A percentile compares a stretch with the other conserved stretches of the same genome.
These are phyloP conservation scores for Macropis europaea DNA, from an alignment of 2,888 invertebrate species.

Conservation along the genomic window DNA sequence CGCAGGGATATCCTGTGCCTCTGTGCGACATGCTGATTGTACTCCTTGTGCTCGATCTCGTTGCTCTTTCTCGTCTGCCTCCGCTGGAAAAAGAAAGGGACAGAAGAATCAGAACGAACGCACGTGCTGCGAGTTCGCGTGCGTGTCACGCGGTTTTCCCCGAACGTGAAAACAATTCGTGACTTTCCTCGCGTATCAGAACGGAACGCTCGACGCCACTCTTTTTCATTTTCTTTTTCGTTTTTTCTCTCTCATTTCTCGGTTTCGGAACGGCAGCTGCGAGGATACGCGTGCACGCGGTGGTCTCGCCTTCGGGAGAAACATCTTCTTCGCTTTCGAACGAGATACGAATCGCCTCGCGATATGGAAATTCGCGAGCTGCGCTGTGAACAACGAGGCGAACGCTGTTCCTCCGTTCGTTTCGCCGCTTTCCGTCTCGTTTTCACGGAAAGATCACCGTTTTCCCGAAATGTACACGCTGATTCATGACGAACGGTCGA, in stretches of 20 bases:
- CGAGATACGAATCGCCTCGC: slow-evolving; percentile 18
- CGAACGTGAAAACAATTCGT: slow-evolving; percentile 39
- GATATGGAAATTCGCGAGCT: background rate
- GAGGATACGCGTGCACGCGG: background rate
- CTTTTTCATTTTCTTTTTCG: no score
- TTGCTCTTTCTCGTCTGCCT: slow-evolving; percentile 71
- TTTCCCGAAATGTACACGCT: no score
- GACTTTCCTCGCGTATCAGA: slow-evolving; percentile 74
- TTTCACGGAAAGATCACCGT: background rate
- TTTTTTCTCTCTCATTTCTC: slow-evolving; percentile 17
- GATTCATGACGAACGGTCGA: no score
- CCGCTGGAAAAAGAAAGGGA: slow-evolving; percentile 63
- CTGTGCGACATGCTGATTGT: slow-evolving; percentile 67
- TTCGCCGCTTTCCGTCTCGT: background rate
- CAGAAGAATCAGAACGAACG: slow-evolving; percentile 18
- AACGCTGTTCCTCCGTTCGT: background rate
- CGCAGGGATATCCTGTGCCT: slow-evolving; percentile 75
- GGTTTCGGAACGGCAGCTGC: background rate
- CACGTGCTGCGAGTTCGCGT: background rate
- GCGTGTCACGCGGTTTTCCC: slow-evolving; percentile 29
- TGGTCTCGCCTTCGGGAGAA: background rate
- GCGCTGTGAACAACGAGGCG: background rate
- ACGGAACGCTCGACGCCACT: slow-evolving; percentile 66
- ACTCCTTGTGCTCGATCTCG: slow-evolving; percentile 73
- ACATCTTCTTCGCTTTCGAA: slow-evolving; percentile 31